A percentile compares a stretch with the other conserved stretches of the same genome.
Conservation (phyloP, 2,113 vertebrate genomes). For the Spea bombifrons region DNA sequence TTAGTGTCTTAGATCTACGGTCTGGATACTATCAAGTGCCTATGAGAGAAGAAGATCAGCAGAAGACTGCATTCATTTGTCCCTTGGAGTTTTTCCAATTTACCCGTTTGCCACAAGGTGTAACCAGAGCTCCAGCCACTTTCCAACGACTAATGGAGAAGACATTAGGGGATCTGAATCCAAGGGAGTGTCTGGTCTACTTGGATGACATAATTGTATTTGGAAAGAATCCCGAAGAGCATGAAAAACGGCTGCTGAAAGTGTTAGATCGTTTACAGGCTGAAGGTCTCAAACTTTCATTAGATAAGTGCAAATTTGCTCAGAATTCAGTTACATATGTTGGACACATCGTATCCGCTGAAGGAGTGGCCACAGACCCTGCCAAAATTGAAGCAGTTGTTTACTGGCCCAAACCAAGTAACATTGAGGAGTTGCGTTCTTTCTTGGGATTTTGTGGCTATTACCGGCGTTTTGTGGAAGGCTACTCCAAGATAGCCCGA, state of each 20-base stretch:
- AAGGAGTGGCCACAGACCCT: slow-evolving; percentile 39
- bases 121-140: too few species aligned
- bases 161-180: too few species aligned
- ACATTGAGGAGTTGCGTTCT: background rate
- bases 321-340: background rate
- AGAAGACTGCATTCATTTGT: slow-evolving; percentile 38
- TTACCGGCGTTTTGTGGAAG: background rate
- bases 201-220: too few species aligned
- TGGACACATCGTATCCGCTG: slow-evolving; percentile 14
- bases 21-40: too few species aligned
- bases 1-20: too few species aligned
- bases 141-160: too few species aligned
- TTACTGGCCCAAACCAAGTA: background rate
- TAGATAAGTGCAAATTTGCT: slow-evolving; percentile 29
- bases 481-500: background rate
- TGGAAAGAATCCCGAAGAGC: slow-evolving; percentile 15
- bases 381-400: slow-evolving; percentile 41
- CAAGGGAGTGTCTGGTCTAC: too few species aligned
- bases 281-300: background rate
- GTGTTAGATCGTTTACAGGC: background rate
- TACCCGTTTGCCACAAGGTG: too few species aligned
- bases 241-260: background rate
- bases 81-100: slow-evolving; percentile 32
- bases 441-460: slow-evolving; percentile 4
- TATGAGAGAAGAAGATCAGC: slow-evolving; percentile 19